phyloP scores from a whole-genome alignment of 2,888 invertebrate species.

The Sylvicola cinctus region DNA sequence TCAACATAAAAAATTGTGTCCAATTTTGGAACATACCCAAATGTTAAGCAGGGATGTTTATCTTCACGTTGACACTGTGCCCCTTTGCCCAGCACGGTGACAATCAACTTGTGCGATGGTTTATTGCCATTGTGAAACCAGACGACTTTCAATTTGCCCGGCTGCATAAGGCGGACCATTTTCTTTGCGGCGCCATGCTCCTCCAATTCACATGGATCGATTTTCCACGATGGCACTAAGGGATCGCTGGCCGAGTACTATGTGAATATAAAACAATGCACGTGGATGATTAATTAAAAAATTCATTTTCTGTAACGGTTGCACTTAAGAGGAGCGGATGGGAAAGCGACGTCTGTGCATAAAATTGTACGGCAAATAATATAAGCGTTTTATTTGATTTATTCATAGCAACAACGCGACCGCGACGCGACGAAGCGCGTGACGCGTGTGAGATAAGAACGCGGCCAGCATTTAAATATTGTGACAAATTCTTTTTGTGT shows the following conservation, averaged over 20 bases:
- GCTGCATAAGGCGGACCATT: constrained; percentile 31
- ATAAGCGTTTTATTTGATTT: too few species aligned
- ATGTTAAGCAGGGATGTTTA: constrained; percentile 21
- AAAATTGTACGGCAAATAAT: too few species aligned
- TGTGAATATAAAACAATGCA: constrained; percentile 4
- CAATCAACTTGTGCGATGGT: constrained; percentile 19
- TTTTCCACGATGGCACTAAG: constrained; percentile 30
- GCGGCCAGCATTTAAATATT: too few species aligned
- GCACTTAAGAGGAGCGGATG: too few species aligned
- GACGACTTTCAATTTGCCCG: constrained; percentile 32
- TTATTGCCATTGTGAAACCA: constrained; percentile 25
- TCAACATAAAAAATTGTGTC: background rate
- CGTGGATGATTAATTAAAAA: too few species aligned
- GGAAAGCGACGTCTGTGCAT: too few species aligned
- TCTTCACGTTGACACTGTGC: constrained; percentile 16
- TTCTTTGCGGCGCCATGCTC: constrained; percentile 30
- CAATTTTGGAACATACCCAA: constrained; percentile 18
- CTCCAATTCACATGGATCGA: constrained; percentile 30
- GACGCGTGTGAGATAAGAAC: too few species aligned
- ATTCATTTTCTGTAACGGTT: too few species aligned
- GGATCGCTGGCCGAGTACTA: constrained; percentile 17
- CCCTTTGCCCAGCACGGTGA: constrained; percentile 23
- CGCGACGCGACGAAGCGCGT: too few species aligned
- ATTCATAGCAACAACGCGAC: too few species aligned
- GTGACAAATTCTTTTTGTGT: too few species aligned